Conservation (phyloP, 2,888 invertebrate genomes). For the Clivina fossor region DNA sequence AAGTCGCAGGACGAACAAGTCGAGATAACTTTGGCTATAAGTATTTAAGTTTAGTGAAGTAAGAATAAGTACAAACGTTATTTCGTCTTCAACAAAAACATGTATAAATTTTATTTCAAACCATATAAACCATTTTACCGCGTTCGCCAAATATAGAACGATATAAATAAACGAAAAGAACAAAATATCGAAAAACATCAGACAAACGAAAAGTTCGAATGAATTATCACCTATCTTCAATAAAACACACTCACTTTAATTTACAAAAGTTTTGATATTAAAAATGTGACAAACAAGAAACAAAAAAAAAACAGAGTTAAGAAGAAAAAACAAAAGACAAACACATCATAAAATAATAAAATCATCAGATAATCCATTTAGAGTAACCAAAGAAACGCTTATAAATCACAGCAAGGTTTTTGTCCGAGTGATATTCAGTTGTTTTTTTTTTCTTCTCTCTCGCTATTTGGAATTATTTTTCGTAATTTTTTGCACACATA, state of each 20-base stretch:
- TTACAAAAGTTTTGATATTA: conserved; percentile 26
- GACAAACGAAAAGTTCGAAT: conserved; percentile 21
- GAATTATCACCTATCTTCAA: conserved; percentile 28
- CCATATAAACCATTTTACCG: conserved; percentile 31
- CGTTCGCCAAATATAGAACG: conserved; percentile 16
- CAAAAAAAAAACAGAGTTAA: background rate
- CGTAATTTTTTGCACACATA: conserved; percentile 46
- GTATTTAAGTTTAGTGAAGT: no score
- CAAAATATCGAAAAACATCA: conserved; percentile 20
- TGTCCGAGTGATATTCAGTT: no score
- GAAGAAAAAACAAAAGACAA: conserved; percentile 18
- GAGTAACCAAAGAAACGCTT: conserved; percentile 42
- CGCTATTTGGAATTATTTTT: conserved; percentile 46
- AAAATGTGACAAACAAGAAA: background rate
- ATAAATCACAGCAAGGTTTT: conserved; percentile 53
- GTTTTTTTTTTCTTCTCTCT: conserved; percentile 34
- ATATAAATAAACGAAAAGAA: conserved; percentile 31
- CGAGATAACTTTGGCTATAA: no score
- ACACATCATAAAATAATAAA: conserved; percentile 26
- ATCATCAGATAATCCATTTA: conserved; percentile 7
- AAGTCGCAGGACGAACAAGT: no score
- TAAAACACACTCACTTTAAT: conserved; percentile 25
- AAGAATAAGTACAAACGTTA: no score
- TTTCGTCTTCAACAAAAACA: conserved; percentile 27
- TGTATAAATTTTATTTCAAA: conserved; percentile 25